Conservation (phyloP, 2,888 invertebrate species). For the Papilio elwesi region DNA sequence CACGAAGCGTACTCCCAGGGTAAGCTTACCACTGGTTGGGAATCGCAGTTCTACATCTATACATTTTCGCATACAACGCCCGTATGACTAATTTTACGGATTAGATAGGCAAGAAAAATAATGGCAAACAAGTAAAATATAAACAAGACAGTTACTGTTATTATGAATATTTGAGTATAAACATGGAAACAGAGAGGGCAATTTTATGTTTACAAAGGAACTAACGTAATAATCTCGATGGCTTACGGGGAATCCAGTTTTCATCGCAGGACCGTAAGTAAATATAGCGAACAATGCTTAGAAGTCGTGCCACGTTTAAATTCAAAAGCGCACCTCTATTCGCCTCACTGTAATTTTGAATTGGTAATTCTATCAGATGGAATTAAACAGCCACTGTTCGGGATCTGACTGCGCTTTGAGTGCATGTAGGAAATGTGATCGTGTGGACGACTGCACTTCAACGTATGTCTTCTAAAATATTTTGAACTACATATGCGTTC, state of each 20-base stretch:
- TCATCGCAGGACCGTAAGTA: slow-evolving; percentile 13
- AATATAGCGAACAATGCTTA: slow-evolving; percentile 44
- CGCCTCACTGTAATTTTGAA: slow-evolving; percentile 49
- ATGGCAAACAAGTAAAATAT: background rate
- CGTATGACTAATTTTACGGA: no score
- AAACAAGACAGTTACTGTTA: background rate
- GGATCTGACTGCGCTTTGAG: slow-evolving; percentile 35
- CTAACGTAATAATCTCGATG: slow-evolving; percentile 24
- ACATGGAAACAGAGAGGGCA: background rate
- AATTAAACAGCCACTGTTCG: slow-evolving; percentile 44
- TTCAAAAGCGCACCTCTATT: slow-evolving; percentile 49
- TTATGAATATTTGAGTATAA: background rate
- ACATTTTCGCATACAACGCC: no score
- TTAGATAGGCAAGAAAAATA: background rate
- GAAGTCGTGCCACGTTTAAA: slow-evolving; percentile 63
- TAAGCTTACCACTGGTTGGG: no score
- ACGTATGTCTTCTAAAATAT: slow-evolving; percentile 3
- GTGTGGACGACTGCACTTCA: background rate
- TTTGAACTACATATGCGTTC: background rate
- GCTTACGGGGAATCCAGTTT: slow-evolving; percentile 27
- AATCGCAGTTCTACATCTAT: no score
- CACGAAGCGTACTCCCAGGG: no score
- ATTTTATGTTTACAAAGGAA: slow-evolving; percentile 13
- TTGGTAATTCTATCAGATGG: slow-evolving; percentile 49
- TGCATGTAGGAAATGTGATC: slow-evolving; percentile 34